Evolutionary conservation across 2,797 vertebrate species (phyloP).

Genomic region (Coregonus ussuriensis): DNA sequence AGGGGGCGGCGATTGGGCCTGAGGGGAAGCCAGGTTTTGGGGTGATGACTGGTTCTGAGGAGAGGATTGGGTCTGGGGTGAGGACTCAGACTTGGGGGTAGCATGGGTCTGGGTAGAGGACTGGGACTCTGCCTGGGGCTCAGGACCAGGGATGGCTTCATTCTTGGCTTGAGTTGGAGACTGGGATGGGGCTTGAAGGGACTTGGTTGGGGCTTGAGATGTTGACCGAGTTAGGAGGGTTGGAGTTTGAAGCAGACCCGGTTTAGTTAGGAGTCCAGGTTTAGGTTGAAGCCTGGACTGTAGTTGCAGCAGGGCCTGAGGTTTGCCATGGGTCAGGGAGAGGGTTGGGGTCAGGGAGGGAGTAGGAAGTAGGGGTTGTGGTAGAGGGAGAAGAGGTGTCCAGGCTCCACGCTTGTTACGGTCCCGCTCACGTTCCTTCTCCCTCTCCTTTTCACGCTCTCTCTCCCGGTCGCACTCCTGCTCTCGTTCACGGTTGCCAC

Average conservation of each 20-base stretch:
- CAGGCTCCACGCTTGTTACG: slow-evolving; percentile 70
- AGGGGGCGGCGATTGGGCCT: neutral
- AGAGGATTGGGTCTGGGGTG: slow-evolving; percentile 29
- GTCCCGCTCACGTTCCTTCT: slow-evolving; percentile 71
- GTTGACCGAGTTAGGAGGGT: slow-evolving; percentile 29
- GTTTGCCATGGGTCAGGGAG: slow-evolving; percentile 64
- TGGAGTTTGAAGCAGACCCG: slow-evolving; percentile 42
- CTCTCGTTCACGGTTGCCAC: slow-evolving; percentile 44
- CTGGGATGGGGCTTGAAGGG: slow-evolving; percentile 12
- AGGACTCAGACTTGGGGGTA: slow-evolving; percentile 4
- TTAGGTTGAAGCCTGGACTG: slow-evolving; percentile 56
- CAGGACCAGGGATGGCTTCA: slow-evolving; percentile 22
- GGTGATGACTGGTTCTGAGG: slow-evolving; percentile 39
- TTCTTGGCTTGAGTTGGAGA: slow-evolving; percentile 52
- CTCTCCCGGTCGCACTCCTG: slow-evolving; percentile 30
- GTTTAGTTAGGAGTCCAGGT: slow-evolving; percentile 61
- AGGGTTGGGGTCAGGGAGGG: slow-evolving; percentile 68
- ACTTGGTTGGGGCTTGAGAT: slow-evolving; percentile 44
- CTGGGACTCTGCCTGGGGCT: slow-evolving; percentile 44
- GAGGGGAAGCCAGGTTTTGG: slow-evolving; percentile 36
- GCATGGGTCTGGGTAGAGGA: slow-evolving; percentile 40
- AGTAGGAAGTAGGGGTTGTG: slow-evolving; percentile 73
- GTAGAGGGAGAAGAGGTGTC: slow-evolving; percentile 75
- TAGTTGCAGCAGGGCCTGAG: slow-evolving; percentile 63
- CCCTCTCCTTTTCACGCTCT: slow-evolving; percentile 64